phyloP scores from a whole-genome alignment of 2,888 invertebrate genomes.

The Schizaphis graminum region DNA sequence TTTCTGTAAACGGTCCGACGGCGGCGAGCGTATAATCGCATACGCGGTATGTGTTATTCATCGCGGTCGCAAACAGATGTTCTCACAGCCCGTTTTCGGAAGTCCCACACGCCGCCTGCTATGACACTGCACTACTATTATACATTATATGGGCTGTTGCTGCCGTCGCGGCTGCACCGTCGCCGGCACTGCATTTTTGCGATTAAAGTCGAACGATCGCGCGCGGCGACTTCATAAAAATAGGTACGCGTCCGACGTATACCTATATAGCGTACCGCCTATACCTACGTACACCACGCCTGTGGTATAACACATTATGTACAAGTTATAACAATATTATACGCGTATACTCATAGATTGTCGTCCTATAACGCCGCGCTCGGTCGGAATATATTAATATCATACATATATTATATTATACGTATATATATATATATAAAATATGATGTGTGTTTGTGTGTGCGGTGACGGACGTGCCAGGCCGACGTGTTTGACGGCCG shows the following conservation, averaged over 20 bases:
- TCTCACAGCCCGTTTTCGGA: slow-evolving; percentile 64
- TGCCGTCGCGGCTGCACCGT: background rate
- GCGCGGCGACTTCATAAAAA: background rate
- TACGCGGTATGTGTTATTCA: slow-evolving; percentile 46
- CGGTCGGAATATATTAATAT: background rate
- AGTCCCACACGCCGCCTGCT: background rate
- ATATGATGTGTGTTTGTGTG: background rate
- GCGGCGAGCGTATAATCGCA: background rate
- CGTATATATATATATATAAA: background rate
- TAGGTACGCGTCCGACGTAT: background rate
- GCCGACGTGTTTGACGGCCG: slow-evolving; percentile 17
- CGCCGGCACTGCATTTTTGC: slow-evolving; percentile 9
- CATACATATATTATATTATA: background rate
- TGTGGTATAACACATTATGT: background rate
- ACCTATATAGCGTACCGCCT: too few species aligned
- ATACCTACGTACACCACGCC: background rate
- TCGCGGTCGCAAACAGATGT: slow-evolving; percentile 54
- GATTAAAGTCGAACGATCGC: slow-evolving; percentile 33
- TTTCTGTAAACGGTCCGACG: slow-evolving; percentile 44
- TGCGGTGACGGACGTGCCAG: background rate
- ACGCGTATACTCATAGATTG: background rate
- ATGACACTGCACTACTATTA: background rate
- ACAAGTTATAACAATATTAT: background rate
- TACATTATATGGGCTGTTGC: background rate
- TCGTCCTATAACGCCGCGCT: background rate